phyloP scores from a whole-genome alignment of 2,113 vertebrate species.

The Ceuthmochares aereus region DNA sequence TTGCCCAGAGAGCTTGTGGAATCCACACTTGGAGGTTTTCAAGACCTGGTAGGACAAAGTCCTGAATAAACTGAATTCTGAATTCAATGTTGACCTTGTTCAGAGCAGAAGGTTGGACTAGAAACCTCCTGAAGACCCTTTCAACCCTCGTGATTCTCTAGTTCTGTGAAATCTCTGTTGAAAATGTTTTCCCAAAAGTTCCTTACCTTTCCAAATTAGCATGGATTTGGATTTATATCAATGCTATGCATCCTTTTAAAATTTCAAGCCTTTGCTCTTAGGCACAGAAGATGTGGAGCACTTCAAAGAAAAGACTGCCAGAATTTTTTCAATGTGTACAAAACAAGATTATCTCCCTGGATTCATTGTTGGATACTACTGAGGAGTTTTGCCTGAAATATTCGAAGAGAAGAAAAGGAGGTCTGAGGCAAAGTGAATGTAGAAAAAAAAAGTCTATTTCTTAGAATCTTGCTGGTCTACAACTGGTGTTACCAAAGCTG shows the following conservation, averaged over 20 bases:
- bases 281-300: neutral
- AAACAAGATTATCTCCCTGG: slow-evolving; percentile 9
- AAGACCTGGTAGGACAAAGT: neutral
- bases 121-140: neutral
- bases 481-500: neutral
- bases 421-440: neutral
- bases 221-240: neutral
- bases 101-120: neutral
- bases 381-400: neutral
- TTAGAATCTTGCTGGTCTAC: neutral
- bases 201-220: neutral
- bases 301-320: neutral
- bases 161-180: neutral
- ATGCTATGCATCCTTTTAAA: neutral
- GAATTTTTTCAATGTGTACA: neutral
- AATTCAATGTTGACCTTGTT: neutral
- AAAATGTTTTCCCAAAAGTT: neutral
- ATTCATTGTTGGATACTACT: neutral
- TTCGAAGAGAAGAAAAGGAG: neutral
- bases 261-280: neutral
- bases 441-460: neutral
- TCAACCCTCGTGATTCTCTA: neutral
- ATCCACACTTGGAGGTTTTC: neutral
- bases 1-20: neutral
- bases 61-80: neutral